Percentiles rank a stretch among this genome's conserved stretches.
phyloP scores from a whole-genome alignment of 2,888 invertebrate genomes.

The Diplolepis rosae region DNA sequence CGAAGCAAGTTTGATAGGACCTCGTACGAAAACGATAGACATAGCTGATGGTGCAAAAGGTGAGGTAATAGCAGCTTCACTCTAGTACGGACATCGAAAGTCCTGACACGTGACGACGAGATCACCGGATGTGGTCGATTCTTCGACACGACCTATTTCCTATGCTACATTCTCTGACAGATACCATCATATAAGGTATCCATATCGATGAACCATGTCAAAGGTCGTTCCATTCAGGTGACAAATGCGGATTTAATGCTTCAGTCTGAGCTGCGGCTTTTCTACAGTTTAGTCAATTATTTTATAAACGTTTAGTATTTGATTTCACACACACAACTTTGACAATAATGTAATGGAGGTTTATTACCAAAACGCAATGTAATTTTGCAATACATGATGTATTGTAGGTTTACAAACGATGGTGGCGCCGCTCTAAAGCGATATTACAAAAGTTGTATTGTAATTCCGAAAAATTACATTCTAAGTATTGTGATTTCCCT shows the following conservation, averaged over 20 bases:
- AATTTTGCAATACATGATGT: too few relatives aligned
- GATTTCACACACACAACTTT: too few relatives aligned
- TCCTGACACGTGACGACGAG: slow-evolving; percentile 7
- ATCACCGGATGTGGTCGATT: not conserved
- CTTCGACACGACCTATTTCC: not conserved
- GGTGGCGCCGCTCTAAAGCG: too few relatives aligned
- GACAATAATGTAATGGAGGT: too few relatives aligned
- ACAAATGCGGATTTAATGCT: not conserved
- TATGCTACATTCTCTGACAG: not conserved
- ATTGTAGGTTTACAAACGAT: too few relatives aligned
- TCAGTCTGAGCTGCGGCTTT: not conserved
- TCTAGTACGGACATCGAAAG: not conserved
- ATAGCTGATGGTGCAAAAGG: not conserved
- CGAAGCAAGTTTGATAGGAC: not conserved
- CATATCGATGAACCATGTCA: not conserved
- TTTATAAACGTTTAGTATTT: too few relatives aligned
- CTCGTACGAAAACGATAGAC: slow-evolving; percentile 6
- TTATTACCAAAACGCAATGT: too few relatives aligned
- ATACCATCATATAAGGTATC: not conserved
- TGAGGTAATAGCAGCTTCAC: not conserved
- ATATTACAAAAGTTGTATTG: too few relatives aligned
- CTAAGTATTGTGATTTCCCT: too few relatives aligned
- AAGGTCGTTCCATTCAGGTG: not conserved
- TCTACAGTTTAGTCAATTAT: too few relatives aligned
- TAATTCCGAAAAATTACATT: too few relatives aligned